Base-by-base conservation (phyloP, 2,888 invertebrate species). In the Pharmacophagus antenor region DNA sequence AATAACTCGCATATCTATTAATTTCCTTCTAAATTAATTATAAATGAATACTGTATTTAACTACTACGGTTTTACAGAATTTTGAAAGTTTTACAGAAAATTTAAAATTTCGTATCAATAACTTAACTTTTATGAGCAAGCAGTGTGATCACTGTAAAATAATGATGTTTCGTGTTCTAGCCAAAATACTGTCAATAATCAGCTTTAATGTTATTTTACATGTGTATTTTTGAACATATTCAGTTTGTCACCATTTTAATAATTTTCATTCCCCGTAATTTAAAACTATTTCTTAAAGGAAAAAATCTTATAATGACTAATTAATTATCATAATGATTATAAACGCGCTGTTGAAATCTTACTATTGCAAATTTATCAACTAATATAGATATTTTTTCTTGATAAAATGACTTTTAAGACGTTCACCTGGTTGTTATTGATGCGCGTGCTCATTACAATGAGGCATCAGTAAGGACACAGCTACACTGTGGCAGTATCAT, bases 121-220 rank as follows among this genome's bases (percentile, higher is more conserved):
- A n/a, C n/a, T n/a, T n/a, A n/a, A n/a, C n/a, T n/a, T n/a, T n/a
- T n/a, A n/a, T n/a, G n/a, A n/a, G n/a, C n/a, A n/a, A n/a, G n/a
- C n/a, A n/a, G n/a, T n/a, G n/a, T n/a, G n/a, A n/a, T n/a, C n/a
- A n/a, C n/a, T n/a, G n/a, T n/a, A n/a, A n/a, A n/a, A n/a, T n/a
- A n/a, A n/a, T n/a, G n/a, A n/a, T n/a, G n/a, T n/a, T n/a, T n/a
- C 37, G 15, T 37, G n/a, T n/a, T 37, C 37, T 37, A n/a, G 37
- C n/a, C 7, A n/a, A 37, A 15, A 2, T n/a, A n/a, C n/a, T 37
- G n/a, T 37, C 10, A 37, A 37, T 1, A 37, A 37, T 37, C n/a
- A 37, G 37, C 37, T n/a, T 37, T 15, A 37, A 37, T n/a, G 76
- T 23, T 21, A 52, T 20, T 12, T 15, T 15, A 15, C 21, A 18